phyloP scores from a whole-genome alignment of 2,113 vertebrate species.

The Gymnocephalus cernua region DNA sequence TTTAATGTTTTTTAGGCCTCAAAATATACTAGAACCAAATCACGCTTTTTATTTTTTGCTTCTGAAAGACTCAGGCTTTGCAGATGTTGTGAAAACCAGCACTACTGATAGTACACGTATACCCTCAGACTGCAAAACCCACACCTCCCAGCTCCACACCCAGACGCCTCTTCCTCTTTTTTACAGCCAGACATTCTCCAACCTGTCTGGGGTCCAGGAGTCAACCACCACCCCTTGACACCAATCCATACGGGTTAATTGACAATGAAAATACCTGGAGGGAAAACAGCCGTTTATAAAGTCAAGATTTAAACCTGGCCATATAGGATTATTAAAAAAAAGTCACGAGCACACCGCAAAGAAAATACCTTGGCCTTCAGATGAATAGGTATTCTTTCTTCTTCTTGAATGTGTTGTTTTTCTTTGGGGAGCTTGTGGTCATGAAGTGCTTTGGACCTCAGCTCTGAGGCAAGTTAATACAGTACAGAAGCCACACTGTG shows the following conservation, averaged over 20 bases:
- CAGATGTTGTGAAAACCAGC: slow-evolving; percentile 1
- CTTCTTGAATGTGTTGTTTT: slow-evolving; percentile 63
- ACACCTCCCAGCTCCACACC: slow-evolving; percentile 53
- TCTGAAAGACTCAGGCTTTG: not conserved
- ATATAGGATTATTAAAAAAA: slow-evolving; percentile 69
- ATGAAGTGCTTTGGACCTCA: slow-evolving; percentile 64
- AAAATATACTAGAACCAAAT: not conserved
- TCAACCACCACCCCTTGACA: slow-evolving; percentile 71
- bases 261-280: slow-evolving; percentile 74
- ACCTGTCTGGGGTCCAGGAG: slow-evolving; percentile 63
- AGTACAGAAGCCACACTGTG: slow-evolving; percentile 58
- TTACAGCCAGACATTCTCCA: slow-evolving; percentile 64
- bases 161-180: slow-evolving; percentile 60
- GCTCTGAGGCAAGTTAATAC: slow-evolving; percentile 68
- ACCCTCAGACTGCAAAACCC: slow-evolving; percentile 45
- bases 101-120: not conserved
- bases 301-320: slow-evolving; percentile 57
- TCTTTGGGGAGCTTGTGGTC: slow-evolving; percentile 72
- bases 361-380: slow-evolving; percentile 58
- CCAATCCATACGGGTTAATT: slow-evolving; percentile 73
- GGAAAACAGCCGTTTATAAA: slow-evolving; percentile 49
- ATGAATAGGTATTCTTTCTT: slow-evolving; percentile 74
- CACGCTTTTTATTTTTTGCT: not conserved
- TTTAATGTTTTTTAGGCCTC: not conserved
- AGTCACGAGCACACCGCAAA: slow-evolving; percentile 37